Evolutionary conservation across 2,113 vertebrate species (phyloP).

Genomic region (Porphyrio hochstetteri): DNA sequence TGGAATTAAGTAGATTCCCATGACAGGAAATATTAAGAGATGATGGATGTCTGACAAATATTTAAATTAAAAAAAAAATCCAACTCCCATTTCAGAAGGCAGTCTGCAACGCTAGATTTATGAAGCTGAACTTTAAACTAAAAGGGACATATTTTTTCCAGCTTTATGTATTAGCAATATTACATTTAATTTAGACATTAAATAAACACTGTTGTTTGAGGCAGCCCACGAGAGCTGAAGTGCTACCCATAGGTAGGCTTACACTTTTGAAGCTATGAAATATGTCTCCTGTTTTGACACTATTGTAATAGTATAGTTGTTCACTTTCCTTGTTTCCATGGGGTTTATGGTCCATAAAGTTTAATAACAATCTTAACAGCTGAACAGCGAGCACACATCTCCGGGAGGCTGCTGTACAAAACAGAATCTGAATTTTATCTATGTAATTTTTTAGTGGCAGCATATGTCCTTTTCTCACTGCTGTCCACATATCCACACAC

Average conservation of each 20-base stretch:
- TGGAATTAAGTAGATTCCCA: constrained; percentile 23
- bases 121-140: constrained; percentile 44
- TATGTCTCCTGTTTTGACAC: constrained; percentile 74
- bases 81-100: constrained; percentile 23
- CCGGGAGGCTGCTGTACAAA: constrained; percentile 60
- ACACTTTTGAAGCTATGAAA: constrained; percentile 73
- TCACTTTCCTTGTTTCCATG: constrained; percentile 78
- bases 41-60: constrained; percentile 57
- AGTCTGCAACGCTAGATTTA: not conserved
- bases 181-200: constrained; percentile 53
- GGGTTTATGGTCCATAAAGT: constrained; percentile 85
- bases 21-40: constrained; percentile 35
- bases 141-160: constrained; percentile 39
- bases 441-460: not conserved
- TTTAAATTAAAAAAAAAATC: constrained; percentile 30
- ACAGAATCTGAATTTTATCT: constrained; percentile 51
- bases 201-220: constrained; percentile 46
- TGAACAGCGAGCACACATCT: constrained; percentile 69
- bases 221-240: constrained; percentile 2
- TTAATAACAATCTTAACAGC: constrained; percentile 84
- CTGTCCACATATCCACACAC: not conserved
- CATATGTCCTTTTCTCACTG: not conserved
- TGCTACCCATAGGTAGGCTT: not conserved
- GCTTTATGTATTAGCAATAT: constrained; percentile 41
- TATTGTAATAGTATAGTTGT: constrained; percentile 72